A percentile compares a stretch with the other conserved stretches of the same genome.
Conservation (phyloP, 2,113 vertebrate species). For the Vulpes ferrilata region DNA sequence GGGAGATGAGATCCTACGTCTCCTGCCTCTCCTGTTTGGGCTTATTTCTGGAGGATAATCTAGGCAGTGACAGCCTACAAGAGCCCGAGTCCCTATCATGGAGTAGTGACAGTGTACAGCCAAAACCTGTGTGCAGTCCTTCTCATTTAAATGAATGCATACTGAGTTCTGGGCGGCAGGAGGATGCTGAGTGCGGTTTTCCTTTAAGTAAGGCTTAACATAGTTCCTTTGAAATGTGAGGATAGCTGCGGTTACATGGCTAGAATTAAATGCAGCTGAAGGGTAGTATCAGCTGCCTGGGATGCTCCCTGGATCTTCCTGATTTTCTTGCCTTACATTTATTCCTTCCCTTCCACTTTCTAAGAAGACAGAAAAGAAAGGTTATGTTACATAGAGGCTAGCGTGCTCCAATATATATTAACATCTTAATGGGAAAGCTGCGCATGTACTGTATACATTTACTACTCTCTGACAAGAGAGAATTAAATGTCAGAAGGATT, state of each 20-base stretch:
- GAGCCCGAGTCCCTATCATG: background rate
- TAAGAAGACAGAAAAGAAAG: slow-evolving; percentile 67
- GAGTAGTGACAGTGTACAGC: background rate
- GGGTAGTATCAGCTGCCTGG: background rate
- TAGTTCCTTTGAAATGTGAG: slow-evolving; percentile 24
- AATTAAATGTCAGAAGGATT: slow-evolving; percentile 98
- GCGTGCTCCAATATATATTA: slow-evolving; percentile 89
- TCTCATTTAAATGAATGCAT: background rate
- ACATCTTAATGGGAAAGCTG: slow-evolving; percentile 95
- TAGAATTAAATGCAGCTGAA: background rate
- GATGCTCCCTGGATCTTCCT: background rate
- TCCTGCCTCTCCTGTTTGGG: background rate
- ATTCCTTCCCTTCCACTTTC: slow-evolving; percentile 10
- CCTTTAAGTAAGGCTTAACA: slow-evolving; percentile 81
- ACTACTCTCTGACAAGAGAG: slow-evolving; percentile 91
- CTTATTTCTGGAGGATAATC: background rate
- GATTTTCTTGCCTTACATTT: background rate
- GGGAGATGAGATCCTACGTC: background rate
- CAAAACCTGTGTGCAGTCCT: background rate
- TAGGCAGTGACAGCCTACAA: background rate
- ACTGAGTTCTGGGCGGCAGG: background rate
- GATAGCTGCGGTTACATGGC: background rate
- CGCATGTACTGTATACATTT: slow-evolving; percentile 92
- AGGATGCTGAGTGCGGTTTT: slow-evolving; percentile 63
- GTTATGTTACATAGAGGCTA: slow-evolving; percentile 65